These are phyloP conservation scores for Tetragonula clypearis DNA, from an alignment of 1,140 invertebrate genomes.

Conservation along the genomic window DNA sequence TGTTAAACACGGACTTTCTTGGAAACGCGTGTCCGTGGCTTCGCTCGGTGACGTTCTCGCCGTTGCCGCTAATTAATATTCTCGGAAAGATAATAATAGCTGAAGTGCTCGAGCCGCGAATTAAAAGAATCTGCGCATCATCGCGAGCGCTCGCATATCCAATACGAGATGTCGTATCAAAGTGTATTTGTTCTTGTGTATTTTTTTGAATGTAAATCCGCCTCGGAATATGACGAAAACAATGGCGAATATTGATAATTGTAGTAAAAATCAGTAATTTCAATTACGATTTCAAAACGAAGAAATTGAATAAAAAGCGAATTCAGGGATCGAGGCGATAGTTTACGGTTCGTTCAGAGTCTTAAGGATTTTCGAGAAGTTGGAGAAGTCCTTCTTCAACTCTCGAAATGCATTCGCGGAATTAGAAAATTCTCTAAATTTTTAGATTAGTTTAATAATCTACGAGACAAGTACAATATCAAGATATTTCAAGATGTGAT, in stretches of 20 bases:
- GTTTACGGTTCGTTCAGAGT: too few species aligned
- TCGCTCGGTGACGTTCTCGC: not conserved
- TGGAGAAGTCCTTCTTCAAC: too few species aligned
- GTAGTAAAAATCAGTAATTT: too few species aligned
- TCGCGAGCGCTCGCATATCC: not conserved
- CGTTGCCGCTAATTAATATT: slow-evolving; percentile 39
- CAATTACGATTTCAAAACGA: too few species aligned
- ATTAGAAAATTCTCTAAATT: not conserved
- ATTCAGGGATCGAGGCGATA: too few species aligned
- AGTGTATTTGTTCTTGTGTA: not conserved
- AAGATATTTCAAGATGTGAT: not conserved
- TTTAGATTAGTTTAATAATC: not conserved
- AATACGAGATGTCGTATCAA: too few species aligned
- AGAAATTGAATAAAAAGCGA: too few species aligned
- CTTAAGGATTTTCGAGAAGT: too few species aligned
- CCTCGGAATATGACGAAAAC: too few species aligned
- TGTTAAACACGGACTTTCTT: slow-evolving; percentile 21
- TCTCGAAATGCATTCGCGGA: too few species aligned
- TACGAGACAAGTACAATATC: not conserved
- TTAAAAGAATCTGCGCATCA: not conserved
- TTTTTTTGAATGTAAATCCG: not conserved
- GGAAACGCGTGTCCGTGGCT: not conserved
- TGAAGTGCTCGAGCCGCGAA: not conserved
- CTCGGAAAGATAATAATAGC: slow-evolving; percentile 43
- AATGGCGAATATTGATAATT: too few species aligned